Evolutionary conservation across 2,888 invertebrate genomes (phyloP).

Genomic region (Morpho helenor): DNA sequence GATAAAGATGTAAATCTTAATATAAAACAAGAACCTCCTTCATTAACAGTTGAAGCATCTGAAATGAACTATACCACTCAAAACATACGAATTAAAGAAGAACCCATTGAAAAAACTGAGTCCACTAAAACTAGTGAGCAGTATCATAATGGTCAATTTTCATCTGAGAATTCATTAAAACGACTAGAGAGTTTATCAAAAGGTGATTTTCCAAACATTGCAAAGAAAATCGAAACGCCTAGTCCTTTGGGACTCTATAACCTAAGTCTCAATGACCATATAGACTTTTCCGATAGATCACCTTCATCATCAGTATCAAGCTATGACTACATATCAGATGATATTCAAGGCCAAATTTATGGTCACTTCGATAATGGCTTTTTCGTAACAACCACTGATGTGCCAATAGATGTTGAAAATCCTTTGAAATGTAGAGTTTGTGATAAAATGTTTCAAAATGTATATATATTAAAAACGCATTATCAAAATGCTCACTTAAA

Average conservation of each 20-base stretch:
- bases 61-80: slow-evolving; percentile 48
- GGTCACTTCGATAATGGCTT: slow-evolving; percentile 87
- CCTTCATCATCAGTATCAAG: slow-evolving; percentile 81
- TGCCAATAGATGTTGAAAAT: slow-evolving; percentile 95
- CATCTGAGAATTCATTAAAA: slow-evolving; percentile 84
- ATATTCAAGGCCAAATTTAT: slow-evolving; percentile 81
- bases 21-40: slow-evolving; percentile 49
- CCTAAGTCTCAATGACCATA: slow-evolving; percentile 56
- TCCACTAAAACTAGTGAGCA: slow-evolving; percentile 42
- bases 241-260: slow-evolving; percentile 51
- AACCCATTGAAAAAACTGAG: slow-evolving; percentile 55
- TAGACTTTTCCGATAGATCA: slow-evolving; percentile 73
- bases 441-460: slow-evolving; percentile 95
- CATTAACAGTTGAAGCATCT: slow-evolving; percentile 49
- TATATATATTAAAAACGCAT: slow-evolving; percentile 95
- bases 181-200: slow-evolving; percentile 89
- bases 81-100: slow-evolving; percentile 62
- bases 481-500: slow-evolving; percentile 97
- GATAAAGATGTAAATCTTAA: slow-evolving; percentile 40
- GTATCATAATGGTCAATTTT: slow-evolving; percentile 45
- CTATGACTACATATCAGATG: slow-evolving; percentile 79
- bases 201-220: slow-evolving; percentile 82
- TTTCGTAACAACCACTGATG: slow-evolving; percentile 86
- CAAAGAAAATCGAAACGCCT: slow-evolving; percentile 51
- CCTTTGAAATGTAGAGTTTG: slow-evolving; percentile 95